These are phyloP conservation scores for Melanchra persicariae DNA, from an alignment of 2,888 invertebrate species.

Conservation along the genomic window DNA sequence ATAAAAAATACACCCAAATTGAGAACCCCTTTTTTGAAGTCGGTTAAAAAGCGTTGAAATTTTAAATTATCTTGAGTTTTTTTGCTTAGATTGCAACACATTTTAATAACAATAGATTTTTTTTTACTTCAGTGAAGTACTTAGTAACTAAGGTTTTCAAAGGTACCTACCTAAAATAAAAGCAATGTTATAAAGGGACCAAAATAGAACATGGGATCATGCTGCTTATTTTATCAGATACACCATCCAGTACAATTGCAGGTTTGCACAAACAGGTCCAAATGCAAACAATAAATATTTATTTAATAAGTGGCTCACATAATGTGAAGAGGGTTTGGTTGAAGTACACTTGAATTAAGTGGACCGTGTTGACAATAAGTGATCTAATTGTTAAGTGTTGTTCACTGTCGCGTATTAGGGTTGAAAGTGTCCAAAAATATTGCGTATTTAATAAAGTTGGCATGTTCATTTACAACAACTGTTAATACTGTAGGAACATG, in stretches of 20 bases:
- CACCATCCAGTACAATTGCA: slow-evolving; percentile 17
- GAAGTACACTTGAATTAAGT: slow-evolving; percentile 58
- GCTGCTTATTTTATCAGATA: not conserved
- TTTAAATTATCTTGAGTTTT: not conserved
- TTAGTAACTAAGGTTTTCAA: not conserved
- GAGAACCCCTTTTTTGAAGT: no score
- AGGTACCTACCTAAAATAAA: not conserved
- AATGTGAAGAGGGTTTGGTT: slow-evolving; percentile 57
- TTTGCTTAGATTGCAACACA: not conserved
- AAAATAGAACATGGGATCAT: not conserved
- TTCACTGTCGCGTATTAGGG: slow-evolving; percentile 60
- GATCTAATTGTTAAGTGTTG: slow-evolving; percentile 58
- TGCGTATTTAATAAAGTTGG: no score
- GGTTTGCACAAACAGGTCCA: slow-evolving; percentile 45
- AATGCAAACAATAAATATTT: slow-evolving; percentile 54
- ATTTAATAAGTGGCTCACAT: slow-evolving; percentile 50
- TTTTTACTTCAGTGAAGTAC: not conserved
- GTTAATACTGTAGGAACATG: no score
- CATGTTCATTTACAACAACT: no score
- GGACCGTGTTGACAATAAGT: slow-evolving; percentile 59
- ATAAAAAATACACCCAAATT: no score
- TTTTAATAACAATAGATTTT: no score
- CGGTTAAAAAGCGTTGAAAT: no score
- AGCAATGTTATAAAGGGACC: not conserved
- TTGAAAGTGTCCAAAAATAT: slow-evolving; percentile 45